phyloP scores from a whole-genome alignment of 2,113 vertebrate species.

The Hippoglossus stenolepis region DNA sequence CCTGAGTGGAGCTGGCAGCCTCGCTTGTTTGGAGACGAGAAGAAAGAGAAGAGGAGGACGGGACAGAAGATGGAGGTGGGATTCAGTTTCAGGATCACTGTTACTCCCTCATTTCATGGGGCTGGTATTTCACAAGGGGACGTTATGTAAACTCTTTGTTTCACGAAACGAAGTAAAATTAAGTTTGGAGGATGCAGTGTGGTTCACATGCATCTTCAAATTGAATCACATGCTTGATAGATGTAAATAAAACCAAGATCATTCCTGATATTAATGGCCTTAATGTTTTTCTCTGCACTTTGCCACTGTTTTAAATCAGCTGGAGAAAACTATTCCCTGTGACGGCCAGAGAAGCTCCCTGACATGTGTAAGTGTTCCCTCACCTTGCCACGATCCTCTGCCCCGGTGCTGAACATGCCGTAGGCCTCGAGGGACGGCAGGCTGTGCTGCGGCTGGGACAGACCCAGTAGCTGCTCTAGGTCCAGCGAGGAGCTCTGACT shows the following conservation, averaged over 20 bases:
- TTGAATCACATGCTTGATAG: not conserved
- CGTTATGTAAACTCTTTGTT: not conserved
- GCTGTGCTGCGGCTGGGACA: slow-evolving; percentile 50
- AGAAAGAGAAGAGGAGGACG: not conserved
- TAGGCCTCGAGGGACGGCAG: slow-evolving; percentile 55
- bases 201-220: not conserved
- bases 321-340: too few species aligned
- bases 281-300: too few species aligned
- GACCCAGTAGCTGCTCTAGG: slow-evolving; percentile 65
- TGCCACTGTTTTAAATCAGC: too few species aligned
- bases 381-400: slow-evolving; percentile 73
- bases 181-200: not conserved
- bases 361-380: slow-evolving; percentile 5
- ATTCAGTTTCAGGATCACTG: not conserved
- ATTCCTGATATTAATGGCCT: too few species aligned
- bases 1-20: slow-evolving; percentile 30
- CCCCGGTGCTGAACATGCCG: slow-evolving; percentile 41
- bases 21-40: not conserved
- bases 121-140: too few species aligned
- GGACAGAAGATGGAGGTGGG: slow-evolving; percentile 20
- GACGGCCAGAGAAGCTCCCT: too few species aligned
- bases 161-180: not conserved
- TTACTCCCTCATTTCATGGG: not conserved
- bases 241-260: too few species aligned
- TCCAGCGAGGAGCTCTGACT: slow-evolving; percentile 59